phyloP scores from a whole-genome alignment of 2,888 invertebrate genomes.

The Acrobasis suavella region DNA sequence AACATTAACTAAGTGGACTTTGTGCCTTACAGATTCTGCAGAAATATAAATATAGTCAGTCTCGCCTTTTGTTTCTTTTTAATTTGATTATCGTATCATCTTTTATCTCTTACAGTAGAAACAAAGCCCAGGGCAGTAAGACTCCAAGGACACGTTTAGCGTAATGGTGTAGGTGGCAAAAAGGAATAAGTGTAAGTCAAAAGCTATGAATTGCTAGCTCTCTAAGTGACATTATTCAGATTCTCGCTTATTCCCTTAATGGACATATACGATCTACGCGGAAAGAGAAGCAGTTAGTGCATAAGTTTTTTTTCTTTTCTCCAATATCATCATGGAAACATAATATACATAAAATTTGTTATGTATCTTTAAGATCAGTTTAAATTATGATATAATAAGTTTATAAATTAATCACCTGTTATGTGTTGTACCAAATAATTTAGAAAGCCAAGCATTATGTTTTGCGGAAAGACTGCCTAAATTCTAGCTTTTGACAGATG shows the following conservation, averaged over 20 bases:
- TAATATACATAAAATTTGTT: too few species aligned
- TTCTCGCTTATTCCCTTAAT: too few species aligned
- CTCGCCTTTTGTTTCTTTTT: background rate
- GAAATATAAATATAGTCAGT: background rate
- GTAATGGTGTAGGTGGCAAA: too few species aligned
- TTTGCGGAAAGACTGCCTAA: slow-evolving; percentile 12
- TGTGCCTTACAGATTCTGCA: background rate
- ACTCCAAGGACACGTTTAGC: too few species aligned
- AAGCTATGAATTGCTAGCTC: too few species aligned
- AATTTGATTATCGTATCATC: background rate
- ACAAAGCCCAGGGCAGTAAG: too few species aligned
- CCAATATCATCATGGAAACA: too few species aligned
- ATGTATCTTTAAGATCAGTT: background rate
- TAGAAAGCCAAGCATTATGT: slow-evolving; percentile 7
- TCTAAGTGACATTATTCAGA: too few species aligned
- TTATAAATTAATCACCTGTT: background rate
- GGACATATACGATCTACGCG: too few species aligned
- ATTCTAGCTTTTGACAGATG: slow-evolving; percentile 8
- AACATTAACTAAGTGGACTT: background rate
- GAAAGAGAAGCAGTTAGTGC: too few species aligned
- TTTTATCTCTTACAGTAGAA: background rate
- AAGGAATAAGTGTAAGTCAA: too few species aligned
- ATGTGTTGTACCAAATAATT: background rate
- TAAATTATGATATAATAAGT: background rate
- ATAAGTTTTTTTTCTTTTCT: too few species aligned